Evolutionary conservation across 2,797 vertebrate genomes (phyloP), one percentile per base, ranked within the genome.

Genomic region (Parauchenoglanis punctatus): DNA sequence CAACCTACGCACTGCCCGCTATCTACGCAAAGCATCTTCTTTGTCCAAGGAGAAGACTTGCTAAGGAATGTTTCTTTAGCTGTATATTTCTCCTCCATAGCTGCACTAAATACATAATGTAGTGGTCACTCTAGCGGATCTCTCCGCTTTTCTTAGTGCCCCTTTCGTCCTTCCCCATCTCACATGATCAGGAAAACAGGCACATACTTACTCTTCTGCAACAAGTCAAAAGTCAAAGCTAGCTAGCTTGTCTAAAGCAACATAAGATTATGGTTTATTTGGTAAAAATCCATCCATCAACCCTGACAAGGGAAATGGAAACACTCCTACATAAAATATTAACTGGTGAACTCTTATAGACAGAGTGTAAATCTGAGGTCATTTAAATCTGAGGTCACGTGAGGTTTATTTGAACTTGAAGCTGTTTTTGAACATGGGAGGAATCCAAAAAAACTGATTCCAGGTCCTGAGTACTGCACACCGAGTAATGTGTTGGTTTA

Each of bases 151-250:
- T 31, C 13, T n/a, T 77, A 15, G 58, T 81, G 87, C 88, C 20
- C 0, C 6, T 1, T 61, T 61, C 56, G 15, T n/a, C 20, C 20
- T 81, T 90, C 77, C 84, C 91, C 65, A 87, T 83, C 87, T 94
- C 93, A 95, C 94, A 94, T 95, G 94, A 94, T 93, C 56, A 13
- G 63, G 28, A 35, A 70, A n/a, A 56, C 3, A 44, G 28, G 49
- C 6, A 83, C 40, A 49, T 44, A 46, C 7, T 67, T 40, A 31
- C 18, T 54, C 25, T 67, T 73, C 40, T 20, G 0, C 10, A 73
- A n/a, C 23, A 75, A 49, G 72, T 49, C 68, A 72, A 75, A n/a
- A 31, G 52, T 58, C n/a, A 56, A 31, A 4, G 52, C 49, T 54
- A 77, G 13, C 40, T 12, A 56, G 11, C 11, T 6, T 49, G 11